A percentile compares a stretch with the other conserved stretches of the same genome.
Conservation (phyloP, 2,888 invertebrate genomes). For the Minunthozetes semirufus region DNA sequence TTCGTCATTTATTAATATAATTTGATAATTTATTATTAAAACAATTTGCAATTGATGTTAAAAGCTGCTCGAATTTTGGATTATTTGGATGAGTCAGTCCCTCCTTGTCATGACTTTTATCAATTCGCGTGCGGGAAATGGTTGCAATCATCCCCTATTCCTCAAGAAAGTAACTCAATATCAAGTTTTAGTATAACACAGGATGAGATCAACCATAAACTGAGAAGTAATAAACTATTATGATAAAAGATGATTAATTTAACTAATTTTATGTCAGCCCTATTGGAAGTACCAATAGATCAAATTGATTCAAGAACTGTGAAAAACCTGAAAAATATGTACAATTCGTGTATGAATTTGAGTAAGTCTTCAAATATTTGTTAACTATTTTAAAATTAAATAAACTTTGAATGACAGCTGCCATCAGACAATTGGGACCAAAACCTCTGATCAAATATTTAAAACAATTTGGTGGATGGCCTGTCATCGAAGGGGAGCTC, state of each 20-base stretch:
- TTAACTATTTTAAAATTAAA: not conserved
- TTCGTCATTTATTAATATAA: too few relatives aligned
- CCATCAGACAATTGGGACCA: not conserved
- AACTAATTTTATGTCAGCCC: not conserved
- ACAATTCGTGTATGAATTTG: conserved; percentile 9
- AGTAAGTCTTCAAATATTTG: not conserved
- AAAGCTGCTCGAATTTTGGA: not conserved
- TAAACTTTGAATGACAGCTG: not conserved
- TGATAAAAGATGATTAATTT: not conserved
- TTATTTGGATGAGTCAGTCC: not conserved
- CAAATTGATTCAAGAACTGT: not conserved
- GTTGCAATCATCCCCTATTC: not conserved
- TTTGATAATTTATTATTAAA: too few relatives aligned
- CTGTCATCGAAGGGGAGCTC: not conserved
- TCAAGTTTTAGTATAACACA: not conserved
- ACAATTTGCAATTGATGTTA: too few relatives aligned
- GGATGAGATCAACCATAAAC: not conserved
- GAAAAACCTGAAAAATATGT: not conserved
- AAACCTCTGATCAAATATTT: not conserved
- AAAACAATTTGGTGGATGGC: conserved; percentile 1
- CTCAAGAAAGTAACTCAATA: not conserved
- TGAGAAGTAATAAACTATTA: not conserved
- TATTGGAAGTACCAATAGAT: not conserved
- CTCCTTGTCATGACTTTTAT: conserved; percentile 13
- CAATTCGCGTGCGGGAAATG: conserved; percentile 6